phyloP scores from a whole-genome alignment of 2,888 invertebrate species.

The Tetragonula carbonaria region DNA sequence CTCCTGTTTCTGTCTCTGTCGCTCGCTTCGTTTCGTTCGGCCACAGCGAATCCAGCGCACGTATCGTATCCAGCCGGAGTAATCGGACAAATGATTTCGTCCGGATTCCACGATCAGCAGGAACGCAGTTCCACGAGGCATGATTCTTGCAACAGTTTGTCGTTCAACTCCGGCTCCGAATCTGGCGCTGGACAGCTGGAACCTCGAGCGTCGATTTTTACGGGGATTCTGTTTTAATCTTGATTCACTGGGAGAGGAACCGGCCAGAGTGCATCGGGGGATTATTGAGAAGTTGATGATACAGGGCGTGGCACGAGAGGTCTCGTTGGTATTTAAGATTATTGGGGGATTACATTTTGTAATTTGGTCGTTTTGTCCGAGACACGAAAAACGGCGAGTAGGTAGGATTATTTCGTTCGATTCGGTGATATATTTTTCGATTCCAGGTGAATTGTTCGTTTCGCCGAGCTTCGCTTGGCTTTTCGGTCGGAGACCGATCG shows the following conservation, averaged over 20 bases:
- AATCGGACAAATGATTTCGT: conserved; percentile 74
- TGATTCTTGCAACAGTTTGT: conserved; percentile 75
- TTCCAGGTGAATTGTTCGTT: too few relatives aligned
- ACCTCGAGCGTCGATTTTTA: conserved; percentile 20
- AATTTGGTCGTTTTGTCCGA: conserved; percentile 8
- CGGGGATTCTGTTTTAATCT: conserved; percentile 45
- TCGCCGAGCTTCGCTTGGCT: too few relatives aligned
- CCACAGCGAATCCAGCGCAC: conserved; percentile 68
- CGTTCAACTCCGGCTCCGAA: conserved; percentile 34
- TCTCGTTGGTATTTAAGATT: neutral
- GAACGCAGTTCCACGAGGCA: conserved; percentile 63
- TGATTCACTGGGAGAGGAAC: conserved; percentile 15
- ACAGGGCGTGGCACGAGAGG: neutral
- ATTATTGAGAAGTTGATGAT: conserved; percentile 23
- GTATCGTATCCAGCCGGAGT: conserved; percentile 72
- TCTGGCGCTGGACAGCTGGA: neutral
- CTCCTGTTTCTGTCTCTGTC: neutral
- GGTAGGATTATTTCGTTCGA: neutral
- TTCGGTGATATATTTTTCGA: neutral
- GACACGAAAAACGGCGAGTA: neutral
- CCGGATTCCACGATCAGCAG: conserved; percentile 56
- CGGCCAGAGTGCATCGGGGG: neutral
- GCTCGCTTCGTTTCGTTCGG: neutral
- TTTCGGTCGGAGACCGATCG: too few relatives aligned
- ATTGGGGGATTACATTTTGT: neutral